Base-by-base conservation (phyloP, 2,113 vertebrate species). In the Chloropsis cyanopogon region DNA sequence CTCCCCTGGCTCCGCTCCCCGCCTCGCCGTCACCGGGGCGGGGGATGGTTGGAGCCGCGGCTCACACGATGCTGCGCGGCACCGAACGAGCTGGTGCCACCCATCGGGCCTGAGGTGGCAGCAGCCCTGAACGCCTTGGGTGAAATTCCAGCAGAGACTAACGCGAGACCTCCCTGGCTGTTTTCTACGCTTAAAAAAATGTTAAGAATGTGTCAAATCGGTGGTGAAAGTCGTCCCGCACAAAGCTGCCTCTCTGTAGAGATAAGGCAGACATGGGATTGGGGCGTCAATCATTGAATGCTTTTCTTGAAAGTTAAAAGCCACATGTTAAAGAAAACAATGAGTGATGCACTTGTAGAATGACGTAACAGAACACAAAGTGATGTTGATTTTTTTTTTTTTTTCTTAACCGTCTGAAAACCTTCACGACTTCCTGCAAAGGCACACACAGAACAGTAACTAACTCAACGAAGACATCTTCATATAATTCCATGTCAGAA, bases 51-150 rank as follows among this genome's bases (percentile, higher is more conserved):
- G 37, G 24, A 3, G 3, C 16, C 28, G 44, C 52, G 9, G 20
- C 80, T 71, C 20, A 0, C 46, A 2, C 7, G 64, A 0, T 3
- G 52, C 41, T 13, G 29, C 4, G 59, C 22, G 9, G 69, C 22
- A 4, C 25, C 12, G 3, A 49, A 3, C 24, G 0, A 0, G 18
- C 2, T 5, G 41, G 2, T 28, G 44, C 56, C 3, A 1, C 24
- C 7, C 26, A 1, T 4, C 6, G 50, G 18, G 47, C 28, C 21
- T 1, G 29, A 11, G 49, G 24, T 5, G 63, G 37, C 71, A 5
- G 46, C 54, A 31, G 65, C 53, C 23, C 21, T 1, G 63, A 54
- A 3, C 4, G 20, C 41, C 77, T 41, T 7, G 63, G 12, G 23
- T 21, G 53, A 12, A 21, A 85, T 66, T 35, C 25, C 56, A 9